Evolutionary conservation across 2,113 vertebrate species (phyloP).

Genomic region (Bos indicus): DNA sequence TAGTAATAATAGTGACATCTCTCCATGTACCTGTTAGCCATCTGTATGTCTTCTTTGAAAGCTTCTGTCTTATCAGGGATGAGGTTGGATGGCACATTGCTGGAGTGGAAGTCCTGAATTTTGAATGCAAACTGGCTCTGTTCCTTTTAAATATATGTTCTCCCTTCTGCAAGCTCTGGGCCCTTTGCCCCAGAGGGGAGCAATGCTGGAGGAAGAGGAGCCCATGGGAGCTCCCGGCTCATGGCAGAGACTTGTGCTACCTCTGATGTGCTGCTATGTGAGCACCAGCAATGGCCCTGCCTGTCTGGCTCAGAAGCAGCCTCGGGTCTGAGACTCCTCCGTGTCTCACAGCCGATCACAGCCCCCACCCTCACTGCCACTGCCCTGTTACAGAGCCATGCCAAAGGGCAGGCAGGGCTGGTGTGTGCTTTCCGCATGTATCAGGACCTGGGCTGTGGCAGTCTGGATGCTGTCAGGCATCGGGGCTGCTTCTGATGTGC

Average conservation of each 20-base stretch:
- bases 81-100: not conserved
- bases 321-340: not conserved
- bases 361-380: not conserved
- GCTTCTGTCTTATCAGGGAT: not conserved
- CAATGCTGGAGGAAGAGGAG: not conserved
- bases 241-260: not conserved
- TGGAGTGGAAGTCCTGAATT: not conserved
- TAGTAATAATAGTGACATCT: not conserved
- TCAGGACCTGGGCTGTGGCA: not conserved
- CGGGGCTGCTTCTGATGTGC: not conserved
- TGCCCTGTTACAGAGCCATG: not conserved
- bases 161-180: not conserved
- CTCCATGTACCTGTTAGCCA: not conserved
- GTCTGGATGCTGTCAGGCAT: not conserved
- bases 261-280: not conserved
- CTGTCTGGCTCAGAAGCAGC: not conserved
- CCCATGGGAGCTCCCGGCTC: rapidly evolving
- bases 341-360: not conserved
- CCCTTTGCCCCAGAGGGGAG: not conserved
- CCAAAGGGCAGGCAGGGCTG: not conserved
- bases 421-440: not conserved
- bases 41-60: not conserved
- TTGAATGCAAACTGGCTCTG: not conserved
- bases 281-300: not conserved
- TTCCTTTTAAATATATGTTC: not conserved